Percentiles rank a stretch among this genome's conserved stretches.
Evolutionary conservation across 2,888 invertebrate species (phyloP).

Genomic region (Beris chalybata): DNA sequence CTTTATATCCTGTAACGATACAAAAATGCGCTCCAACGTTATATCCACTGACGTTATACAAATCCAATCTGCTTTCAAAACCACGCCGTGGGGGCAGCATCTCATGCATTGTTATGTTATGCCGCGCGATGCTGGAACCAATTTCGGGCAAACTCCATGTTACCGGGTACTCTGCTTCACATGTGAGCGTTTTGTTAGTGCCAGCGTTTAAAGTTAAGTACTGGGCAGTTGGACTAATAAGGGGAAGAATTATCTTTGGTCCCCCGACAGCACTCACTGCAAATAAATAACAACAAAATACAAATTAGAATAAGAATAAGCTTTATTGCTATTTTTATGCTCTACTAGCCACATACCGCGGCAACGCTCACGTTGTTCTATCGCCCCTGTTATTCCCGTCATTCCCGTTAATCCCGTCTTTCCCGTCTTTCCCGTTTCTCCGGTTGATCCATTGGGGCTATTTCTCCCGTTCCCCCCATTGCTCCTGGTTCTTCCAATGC

Average conservation of each 20-base stretch:
- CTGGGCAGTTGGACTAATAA: conserved; percentile 50
- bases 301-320: background rate
- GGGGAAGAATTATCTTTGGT: conserved; percentile 41
- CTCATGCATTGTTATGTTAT: conserved; percentile 24
- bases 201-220: conserved; percentile 50
- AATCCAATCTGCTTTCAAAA: conserved; percentile 57
- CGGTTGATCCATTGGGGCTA: too few relatives aligned
- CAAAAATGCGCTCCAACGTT: conserved; percentile 64
- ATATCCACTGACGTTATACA: conserved; percentile 56
- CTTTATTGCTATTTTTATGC: too few relatives aligned
- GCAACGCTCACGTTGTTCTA: too few relatives aligned
- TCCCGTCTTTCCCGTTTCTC: too few relatives aligned
- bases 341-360: too few relatives aligned
- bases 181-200: conserved; percentile 54
- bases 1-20: conserved; percentile 50
- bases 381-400: too few relatives aligned
- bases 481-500: too few relatives aligned
- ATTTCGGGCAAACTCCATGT: conserved; percentile 50
- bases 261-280: background rate
- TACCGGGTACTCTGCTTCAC: conserved; percentile 56
- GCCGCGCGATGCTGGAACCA: background rate
- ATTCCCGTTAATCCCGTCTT: too few relatives aligned
- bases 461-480: too few relatives aligned
- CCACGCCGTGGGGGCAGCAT: conserved; percentile 44
- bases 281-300: conserved; percentile 1